Evolutionary conservation across 2,888 invertebrate species (phyloP).

Genomic region (Sinelater perroti): DNA sequence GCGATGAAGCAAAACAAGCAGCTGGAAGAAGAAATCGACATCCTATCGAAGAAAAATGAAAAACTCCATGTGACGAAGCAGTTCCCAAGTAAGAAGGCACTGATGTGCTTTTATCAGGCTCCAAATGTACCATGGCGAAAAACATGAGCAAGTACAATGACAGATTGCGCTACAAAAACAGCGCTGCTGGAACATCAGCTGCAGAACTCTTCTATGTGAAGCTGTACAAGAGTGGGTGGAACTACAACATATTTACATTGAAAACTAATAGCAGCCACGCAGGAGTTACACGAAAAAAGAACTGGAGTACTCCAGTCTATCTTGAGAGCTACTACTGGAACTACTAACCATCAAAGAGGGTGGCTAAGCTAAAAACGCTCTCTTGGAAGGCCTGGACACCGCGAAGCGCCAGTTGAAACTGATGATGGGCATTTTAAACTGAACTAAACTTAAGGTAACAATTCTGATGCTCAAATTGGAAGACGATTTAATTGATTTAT

Average conservation of each 20-base stretch:
- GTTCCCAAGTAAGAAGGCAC: constrained; percentile 2
- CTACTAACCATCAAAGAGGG: constrained; percentile 48
- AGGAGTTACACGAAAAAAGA: constrained; percentile 51
- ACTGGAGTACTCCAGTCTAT: constrained; percentile 48
- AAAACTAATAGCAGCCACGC: neutral
- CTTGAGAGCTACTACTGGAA: constrained; percentile 44
- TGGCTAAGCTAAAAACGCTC: constrained; percentile 47
- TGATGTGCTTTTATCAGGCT: too few species aligned
- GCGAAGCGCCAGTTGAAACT: constrained; percentile 46
- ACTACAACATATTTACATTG: too few species aligned
- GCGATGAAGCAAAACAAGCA: constrained; percentile 53
- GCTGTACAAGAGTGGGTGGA: constrained; percentile 48
- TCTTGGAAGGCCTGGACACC: constrained; percentile 50
- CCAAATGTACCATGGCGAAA: constrained; percentile 28
- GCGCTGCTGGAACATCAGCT: constrained; percentile 50
- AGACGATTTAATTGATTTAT: neutral
- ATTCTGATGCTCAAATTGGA: neutral
- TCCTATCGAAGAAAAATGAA: constrained; percentile 50
- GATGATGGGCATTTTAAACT: constrained; percentile 41
- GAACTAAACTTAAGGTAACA: constrained; percentile 47
- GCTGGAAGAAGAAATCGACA: constrained; percentile 53
- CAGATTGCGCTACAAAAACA: constrained; percentile 49
- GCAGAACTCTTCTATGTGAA: constrained; percentile 46
- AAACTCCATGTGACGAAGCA: constrained; percentile 37
- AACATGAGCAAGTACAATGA: constrained; percentile 52